Percentiles rank a stretch among this genome's conserved stretches.
These are phyloP conservation scores for Lottia gigantea DNA, from an alignment of 2,888 invertebrate genomes.

Conservation along the genomic window DNA sequence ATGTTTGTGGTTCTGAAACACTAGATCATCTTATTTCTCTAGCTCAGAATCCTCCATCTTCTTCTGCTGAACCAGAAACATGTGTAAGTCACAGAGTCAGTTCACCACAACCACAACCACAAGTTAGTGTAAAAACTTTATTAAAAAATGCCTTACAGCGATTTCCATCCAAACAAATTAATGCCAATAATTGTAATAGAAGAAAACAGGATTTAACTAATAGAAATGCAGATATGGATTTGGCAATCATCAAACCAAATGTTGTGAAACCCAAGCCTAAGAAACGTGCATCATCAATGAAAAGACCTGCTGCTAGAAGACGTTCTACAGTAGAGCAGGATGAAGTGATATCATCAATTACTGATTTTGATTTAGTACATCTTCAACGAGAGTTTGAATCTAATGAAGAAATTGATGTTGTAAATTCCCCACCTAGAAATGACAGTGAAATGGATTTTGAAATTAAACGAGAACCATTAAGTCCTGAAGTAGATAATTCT, in stretches of 20 bases:
- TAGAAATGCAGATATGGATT: neutral
- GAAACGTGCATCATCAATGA: neutral
- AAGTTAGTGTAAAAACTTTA: neutral
- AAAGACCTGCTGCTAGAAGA: neutral
- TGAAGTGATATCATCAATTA: neutral
- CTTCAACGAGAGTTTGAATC: neutral
- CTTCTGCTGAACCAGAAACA: neutral
- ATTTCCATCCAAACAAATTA: neutral
- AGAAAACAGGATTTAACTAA: neutral
- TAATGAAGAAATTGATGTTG: neutral
- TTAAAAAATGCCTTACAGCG: neutral
- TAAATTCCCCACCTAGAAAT: neutral
- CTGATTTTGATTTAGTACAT: conserved; percentile 1
- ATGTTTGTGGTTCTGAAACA: neutral
- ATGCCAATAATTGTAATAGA: neutral
- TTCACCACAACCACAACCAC: neutral
- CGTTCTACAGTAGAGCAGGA: neutral
- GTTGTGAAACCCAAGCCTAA: neutral
- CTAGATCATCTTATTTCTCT: conserved; percentile 1
- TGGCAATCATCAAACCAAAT: neutral
- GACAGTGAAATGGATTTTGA: neutral
- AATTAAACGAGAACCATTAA: neutral
- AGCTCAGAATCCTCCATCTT: neutral
- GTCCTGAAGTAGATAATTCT: neutral
- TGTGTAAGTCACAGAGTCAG: neutral